These are phyloP conservation scores for Myotis lucifugus DNA, from an alignment of 2,113 vertebrate species.

Conservation along the genomic window DNA sequence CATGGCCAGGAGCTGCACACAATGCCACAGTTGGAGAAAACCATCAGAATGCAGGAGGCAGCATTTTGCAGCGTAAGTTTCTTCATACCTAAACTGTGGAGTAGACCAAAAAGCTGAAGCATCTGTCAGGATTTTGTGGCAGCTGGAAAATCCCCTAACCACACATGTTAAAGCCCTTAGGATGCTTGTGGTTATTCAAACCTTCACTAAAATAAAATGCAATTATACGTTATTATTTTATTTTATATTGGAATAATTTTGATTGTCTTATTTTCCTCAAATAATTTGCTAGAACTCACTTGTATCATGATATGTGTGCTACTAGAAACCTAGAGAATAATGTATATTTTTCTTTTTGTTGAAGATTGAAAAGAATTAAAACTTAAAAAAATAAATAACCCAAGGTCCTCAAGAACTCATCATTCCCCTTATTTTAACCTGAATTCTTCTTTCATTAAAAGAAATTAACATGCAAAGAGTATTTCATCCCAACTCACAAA, in stretches of 20 bases:
- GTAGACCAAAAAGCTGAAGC: neutral
- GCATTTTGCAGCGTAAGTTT: neutral
- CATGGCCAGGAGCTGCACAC: neutral
- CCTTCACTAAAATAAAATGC: neutral
- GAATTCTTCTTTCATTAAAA: neutral
- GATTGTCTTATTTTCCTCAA: neutral
- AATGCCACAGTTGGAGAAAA: neutral
- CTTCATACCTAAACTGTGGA: neutral
- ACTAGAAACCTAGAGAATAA: neutral
- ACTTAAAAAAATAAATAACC: neutral
- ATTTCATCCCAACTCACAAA: neutral
- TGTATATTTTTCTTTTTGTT: neutral
- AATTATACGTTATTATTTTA: neutral
- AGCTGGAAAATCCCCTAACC: neutral
- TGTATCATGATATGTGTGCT: neutral
- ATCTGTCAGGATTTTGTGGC: neutral
- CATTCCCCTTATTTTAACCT: neutral
- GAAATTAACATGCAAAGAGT: neutral
- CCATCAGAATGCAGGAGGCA: neutral
- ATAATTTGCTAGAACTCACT: neutral
- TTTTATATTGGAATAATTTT: neutral
- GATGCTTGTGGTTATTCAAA: neutral
- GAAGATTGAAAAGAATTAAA: neutral
- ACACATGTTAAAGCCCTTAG: slow-evolving; percentile 11
- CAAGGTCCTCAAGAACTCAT: neutral